Base-by-base conservation (phyloP, 92 coral and sea anemone species). In the Parazoanthus swiftii region DNA sequence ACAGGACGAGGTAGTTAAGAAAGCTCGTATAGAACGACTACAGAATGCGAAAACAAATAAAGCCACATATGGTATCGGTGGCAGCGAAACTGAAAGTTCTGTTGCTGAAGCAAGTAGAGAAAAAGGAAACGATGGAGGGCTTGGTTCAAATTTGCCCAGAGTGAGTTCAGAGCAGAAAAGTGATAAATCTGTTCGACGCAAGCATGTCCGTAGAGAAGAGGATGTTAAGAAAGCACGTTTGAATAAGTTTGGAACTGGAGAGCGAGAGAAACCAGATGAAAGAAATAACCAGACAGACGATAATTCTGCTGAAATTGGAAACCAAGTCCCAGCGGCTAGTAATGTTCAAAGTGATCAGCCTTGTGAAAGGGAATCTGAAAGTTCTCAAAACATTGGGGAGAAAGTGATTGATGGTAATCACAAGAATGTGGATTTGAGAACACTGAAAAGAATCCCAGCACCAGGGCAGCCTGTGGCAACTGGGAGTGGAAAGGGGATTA, bases 241-340 rank as follows among this genome's bases (percentile, higher is more conserved):
- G 66, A 91, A 92, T 81, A 90, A 79, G 63, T 93, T 93, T 92
- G 77, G 58, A 85, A 91, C 92, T 92, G 71, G 42, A 79, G 86
- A 43, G 21, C 79, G 56, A 44, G 37, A 15, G 78, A 84, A 29
- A 71, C 6, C 18, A 43, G 42, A 54, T 54, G 59, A 54, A 54
- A 54, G 59, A 54, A 54, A 54, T 13, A 4, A 54, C 50, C 42
- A 44, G 42, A 26, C 23, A 18, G 54, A 51, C 65, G 6, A 72
- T 4, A 18, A 50, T 48, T 84, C 68, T 15, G 14, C 87, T 25
- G 78, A 43, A 73, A 84, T 20, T 0, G 77, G 21, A 84, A 20
- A 84, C 43, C 59, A 72, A 70, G 42, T 6, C 44, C 42, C 65
- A 14, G 46, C 35, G 11, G 76, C n/a, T 43, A 73, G 43, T 59